Evolutionary conservation across 2,888 invertebrate genomes (phyloP).

Genomic region (Ceramica pisi): DNA sequence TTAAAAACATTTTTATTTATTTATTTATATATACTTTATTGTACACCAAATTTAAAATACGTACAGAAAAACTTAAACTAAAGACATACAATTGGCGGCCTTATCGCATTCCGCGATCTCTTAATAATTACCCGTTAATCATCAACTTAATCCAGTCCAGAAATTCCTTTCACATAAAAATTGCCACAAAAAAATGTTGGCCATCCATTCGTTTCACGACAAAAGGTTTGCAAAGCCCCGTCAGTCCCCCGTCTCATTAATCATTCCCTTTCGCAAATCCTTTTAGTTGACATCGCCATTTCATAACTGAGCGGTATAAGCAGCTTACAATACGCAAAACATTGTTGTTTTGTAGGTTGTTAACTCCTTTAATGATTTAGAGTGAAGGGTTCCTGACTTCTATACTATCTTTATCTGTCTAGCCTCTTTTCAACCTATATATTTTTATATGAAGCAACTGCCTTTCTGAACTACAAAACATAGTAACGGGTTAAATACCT

Average conservation of each 20-base stretch:
- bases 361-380: constrained; percentile 15
- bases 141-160: constrained; percentile 35
- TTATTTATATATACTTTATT: too few relatives aligned
- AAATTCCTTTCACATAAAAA: constrained; percentile 26
- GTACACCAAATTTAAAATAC: too few relatives aligned
- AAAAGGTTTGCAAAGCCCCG: constrained; percentile 68
- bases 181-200: constrained; percentile 31
- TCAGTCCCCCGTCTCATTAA: constrained; percentile 72
- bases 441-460: too few relatives aligned
- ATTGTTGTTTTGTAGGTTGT: constrained; percentile 33
- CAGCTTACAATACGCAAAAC: constrained; percentile 66
- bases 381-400: background rate
- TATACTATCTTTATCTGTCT: background rate
- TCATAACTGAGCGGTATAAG: constrained; percentile 70
- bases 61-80: too few relatives aligned
- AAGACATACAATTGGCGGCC: too few relatives aligned
- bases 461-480: too few relatives aligned
- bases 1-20: too few relatives aligned
- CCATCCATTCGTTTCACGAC: constrained; percentile 38
- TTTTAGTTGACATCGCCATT: constrained; percentile 73
- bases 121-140: constrained; percentile 30
- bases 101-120: too few relatives aligned
- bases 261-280: constrained; percentile 78
- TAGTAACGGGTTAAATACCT: too few relatives aligned
- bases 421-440: background rate